Evolutionary conservation across 1,140 invertebrate species (phyloP), one percentile per base, ranked within the genome.

Genomic region (Limonius californicus): DNA sequence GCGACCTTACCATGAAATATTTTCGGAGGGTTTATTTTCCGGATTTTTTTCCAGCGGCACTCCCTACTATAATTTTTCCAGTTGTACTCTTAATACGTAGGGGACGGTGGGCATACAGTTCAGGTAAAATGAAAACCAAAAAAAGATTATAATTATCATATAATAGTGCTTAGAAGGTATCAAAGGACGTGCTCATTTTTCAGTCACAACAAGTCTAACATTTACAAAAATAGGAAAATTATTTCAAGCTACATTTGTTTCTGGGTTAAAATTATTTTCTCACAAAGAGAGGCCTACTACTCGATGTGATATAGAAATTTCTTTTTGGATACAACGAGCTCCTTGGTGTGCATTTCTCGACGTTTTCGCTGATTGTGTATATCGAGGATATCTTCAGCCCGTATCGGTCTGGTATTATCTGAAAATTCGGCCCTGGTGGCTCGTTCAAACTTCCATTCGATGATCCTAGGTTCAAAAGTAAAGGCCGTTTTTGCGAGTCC

Each of bases 311-410:
- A 61, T 74, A 75, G 21, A 74, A 67, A 68, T 74, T 75, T 53
- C 73, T 76, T 23, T 62, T 65, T 56, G 68, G 68, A 58, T 76
- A 72, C 21, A 68, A 59, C 2, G 67, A 62, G 56, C 58, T 67
- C 32, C 62, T 65, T 50, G 70, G 68, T 61, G 68, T 72, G 60
- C 73, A 74, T 54, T 74, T 73, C 57, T 76, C 74, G 23, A 75
- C 72, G 61, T 74, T 70, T 57, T 76, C 71, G 57, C 74, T 76
- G 57, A 76, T 75, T 23, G 75, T 74, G 53, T 81, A 76, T 60
- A 82, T 72, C 4, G 80, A 79, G 42, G 79, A 79, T 43, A 81
- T 80, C 67, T 77, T 80, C 1, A 81, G 70, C 7, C 79, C 80
- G 20, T 78, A 79, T 70, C 77, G 80, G 62, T 79, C 77, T 11